Evolutionary conservation across 2,797 vertebrate genomes (phyloP).

Genomic region (Neopelma chrysocephalum): DNA sequence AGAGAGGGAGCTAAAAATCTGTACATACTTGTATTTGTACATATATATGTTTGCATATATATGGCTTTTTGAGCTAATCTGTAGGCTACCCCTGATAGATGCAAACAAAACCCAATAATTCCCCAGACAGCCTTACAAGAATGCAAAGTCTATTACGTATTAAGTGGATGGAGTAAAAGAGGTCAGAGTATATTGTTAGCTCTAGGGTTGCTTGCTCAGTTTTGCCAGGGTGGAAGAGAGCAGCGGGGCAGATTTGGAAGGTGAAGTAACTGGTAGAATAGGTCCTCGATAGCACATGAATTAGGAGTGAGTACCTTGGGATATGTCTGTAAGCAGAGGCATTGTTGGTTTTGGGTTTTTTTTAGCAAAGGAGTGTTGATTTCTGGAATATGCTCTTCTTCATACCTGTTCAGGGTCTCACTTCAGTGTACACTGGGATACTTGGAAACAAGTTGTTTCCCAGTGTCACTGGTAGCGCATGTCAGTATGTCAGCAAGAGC

Average conservation of each 20-base stretch:
- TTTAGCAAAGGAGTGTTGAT: not conserved
- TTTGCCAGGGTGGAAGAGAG: constrained; percentile 33
- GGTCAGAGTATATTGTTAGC: constrained; percentile 29
- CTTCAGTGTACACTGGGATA: accelerated
- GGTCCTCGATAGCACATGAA: not conserved
- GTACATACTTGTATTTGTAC: not conserved
- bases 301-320: not conserved
- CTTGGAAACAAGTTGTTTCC: not conserved
- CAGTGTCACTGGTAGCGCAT: not conserved
- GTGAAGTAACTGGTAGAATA: not conserved
- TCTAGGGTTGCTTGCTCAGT: constrained; percentile 31
- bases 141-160: constrained; percentile 2
- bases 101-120: not conserved
- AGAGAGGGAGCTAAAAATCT: not conserved
- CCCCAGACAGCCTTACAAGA: not conserved
- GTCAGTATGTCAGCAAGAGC: not conserved
- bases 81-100: not conserved
- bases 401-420: not conserved
- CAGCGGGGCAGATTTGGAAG: not conserved
- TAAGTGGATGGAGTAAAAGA: constrained; percentile 26
- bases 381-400: not conserved
- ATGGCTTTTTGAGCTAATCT: not conserved
- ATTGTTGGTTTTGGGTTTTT: not conserved
- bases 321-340: not conserved
- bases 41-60: accelerated